Conservation (phyloP, 2,888 invertebrate genomes). For the Macropis europaea region DNA sequence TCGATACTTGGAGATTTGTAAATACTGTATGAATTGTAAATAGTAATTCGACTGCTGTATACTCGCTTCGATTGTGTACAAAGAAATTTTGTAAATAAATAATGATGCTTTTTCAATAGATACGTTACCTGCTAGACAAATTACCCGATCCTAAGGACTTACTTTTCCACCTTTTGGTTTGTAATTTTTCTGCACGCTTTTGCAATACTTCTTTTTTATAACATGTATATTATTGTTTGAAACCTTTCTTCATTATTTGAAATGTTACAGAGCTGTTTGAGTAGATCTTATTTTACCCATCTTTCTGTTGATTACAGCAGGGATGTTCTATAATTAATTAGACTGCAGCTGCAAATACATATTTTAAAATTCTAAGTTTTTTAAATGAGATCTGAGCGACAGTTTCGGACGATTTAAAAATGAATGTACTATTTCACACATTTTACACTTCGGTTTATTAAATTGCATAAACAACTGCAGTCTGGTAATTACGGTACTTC, state of each 20-base stretch:
- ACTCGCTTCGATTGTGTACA: conserved; percentile 19
- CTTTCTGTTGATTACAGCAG: background rate
- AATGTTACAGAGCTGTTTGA: background rate
- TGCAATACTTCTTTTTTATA: conserved; percentile 3
- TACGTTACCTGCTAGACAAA: conserved; percentile 2
- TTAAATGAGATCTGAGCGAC: no score
- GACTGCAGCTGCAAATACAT: no score
- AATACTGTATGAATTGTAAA: conserved; percentile 42
- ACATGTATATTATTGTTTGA: background rate
- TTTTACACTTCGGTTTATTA: no score
- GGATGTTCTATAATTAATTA: no score
- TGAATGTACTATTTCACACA: no score
- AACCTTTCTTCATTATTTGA: background rate
- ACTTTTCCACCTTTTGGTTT: conserved; percentile 11
- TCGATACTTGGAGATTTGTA: conserved; percentile 9
- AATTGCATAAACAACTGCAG: no score
- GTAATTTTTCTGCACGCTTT: conserved; percentile 5
- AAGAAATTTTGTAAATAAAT: conserved; percentile 40
- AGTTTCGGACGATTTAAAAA: no score
- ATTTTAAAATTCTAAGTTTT: no score
- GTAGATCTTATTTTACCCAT: background rate
- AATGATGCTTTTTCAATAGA: conserved; percentile 18
- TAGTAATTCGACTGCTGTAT: conserved; percentile 22
- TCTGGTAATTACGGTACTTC: background rate
- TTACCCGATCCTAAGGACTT: conserved; percentile 12